These are phyloP conservation scores for Leptopilina myrica DNA, from an alignment of 2,888 invertebrate genomes.

Conservation along the genomic window DNA sequence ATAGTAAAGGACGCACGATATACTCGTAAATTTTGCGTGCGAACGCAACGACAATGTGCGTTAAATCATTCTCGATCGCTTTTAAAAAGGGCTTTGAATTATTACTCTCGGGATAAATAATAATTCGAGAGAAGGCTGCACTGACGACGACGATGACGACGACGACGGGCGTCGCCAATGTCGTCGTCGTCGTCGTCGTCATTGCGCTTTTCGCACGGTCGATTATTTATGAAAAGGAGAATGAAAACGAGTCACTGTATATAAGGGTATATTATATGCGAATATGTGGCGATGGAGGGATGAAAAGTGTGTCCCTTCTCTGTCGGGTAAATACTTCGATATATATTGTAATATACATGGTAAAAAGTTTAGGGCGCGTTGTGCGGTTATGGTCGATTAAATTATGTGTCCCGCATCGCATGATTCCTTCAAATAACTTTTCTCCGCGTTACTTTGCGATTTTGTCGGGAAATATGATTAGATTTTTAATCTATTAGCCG, in stretches of 20 bases:
- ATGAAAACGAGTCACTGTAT: constrained; percentile 26
- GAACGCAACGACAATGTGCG: constrained; percentile 46
- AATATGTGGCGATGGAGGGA: neutral
- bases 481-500: neutral
- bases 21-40: constrained; percentile 48
- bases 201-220: constrained; percentile 34
- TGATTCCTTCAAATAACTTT: constrained; percentile 19
- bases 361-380: constrained; percentile 14
- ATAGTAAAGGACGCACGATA: neutral
- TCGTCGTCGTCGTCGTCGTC: neutral
- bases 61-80: constrained; percentile 47
- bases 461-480: constrained; percentile 12
- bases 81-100: constrained; percentile 51
- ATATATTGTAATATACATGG: constrained; percentile 13
- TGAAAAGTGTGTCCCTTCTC: constrained; percentile 22
- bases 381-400: constrained; percentile 18
- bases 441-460: neutral
- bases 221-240: constrained; percentile 19
- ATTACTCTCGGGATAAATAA: constrained; percentile 44
- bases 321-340: constrained; percentile 32
- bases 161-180: too few species aligned
- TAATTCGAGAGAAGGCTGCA: constrained; percentile 28
- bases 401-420: constrained; percentile 18
- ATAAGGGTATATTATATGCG: constrained; percentile 22
- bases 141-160: neutral